Evolutionary conservation across 2,113 vertebrate genomes (phyloP).

Genomic region (Leucopternis melanops): DNA sequence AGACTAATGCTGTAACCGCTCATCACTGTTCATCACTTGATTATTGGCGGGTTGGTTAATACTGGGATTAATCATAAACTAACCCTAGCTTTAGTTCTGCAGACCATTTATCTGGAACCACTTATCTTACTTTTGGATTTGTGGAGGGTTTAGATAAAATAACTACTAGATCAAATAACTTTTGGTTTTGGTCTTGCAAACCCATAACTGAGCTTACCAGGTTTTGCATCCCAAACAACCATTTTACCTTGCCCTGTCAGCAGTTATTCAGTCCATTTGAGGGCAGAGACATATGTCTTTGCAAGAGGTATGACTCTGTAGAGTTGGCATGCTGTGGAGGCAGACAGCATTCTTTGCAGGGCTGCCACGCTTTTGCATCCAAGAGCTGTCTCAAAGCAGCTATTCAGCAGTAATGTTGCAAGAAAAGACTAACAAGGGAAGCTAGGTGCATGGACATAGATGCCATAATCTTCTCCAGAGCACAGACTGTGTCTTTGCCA

Average conservation of each 20-base stretch:
- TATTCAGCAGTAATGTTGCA: neutral
- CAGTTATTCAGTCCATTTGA: neutral
- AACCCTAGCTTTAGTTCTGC: neutral
- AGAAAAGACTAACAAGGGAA: neutral
- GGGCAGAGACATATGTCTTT: neutral
- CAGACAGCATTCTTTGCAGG: neutral
- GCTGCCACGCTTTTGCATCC: neutral
- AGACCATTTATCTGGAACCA: neutral
- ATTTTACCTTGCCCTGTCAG: neutral
- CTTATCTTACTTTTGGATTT: neutral
- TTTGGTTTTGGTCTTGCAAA: neutral
- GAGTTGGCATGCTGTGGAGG: neutral
- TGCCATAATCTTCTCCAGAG: neutral
- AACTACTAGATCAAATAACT: neutral
- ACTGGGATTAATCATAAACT: neutral
- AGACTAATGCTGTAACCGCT: neutral
- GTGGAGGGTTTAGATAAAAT: neutral
- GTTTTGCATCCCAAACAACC: neutral
- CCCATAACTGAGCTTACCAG: neutral
- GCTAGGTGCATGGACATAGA: fast-evolving
- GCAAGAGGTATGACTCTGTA: neutral
- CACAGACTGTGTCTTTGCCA: neutral
- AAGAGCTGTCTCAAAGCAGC: neutral
- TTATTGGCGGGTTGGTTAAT: neutral
- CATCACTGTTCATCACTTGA: neutral